Evolutionary conservation across 2,888 invertebrate species (phyloP).

Genomic region (Synanthedon andrenaeformis): DNA sequence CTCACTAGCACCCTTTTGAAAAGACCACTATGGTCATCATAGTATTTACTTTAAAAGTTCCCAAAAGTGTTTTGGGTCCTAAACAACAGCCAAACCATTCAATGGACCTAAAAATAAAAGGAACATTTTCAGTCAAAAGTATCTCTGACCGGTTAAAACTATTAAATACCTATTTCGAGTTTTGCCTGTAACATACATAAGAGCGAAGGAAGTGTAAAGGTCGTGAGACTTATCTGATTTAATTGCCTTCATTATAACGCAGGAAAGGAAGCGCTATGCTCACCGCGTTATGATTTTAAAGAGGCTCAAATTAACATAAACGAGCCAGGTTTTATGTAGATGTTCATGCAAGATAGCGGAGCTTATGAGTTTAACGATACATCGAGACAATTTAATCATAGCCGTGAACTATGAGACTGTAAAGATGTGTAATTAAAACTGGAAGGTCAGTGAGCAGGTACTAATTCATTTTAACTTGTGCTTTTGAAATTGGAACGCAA

Average conservation of each 20-base stretch:
- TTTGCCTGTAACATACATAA: slow-evolving; percentile 3
- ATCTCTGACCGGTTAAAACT: too few relatives aligned
- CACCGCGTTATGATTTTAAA: slow-evolving; percentile 61
- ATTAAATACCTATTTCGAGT: too few relatives aligned
- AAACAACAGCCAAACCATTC: too few relatives aligned
- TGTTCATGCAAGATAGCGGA: slow-evolving; percentile 34
- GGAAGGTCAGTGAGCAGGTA: slow-evolving; percentile 68
- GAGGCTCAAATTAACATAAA: slow-evolving; percentile 54
- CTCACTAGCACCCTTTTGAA: too few relatives aligned
- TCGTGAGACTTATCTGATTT: slow-evolving; percentile 58
- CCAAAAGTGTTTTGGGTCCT: too few relatives aligned
- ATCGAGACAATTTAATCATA: slow-evolving; percentile 59
- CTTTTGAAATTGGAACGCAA: slow-evolving; percentile 57
- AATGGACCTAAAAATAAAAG: too few relatives aligned
- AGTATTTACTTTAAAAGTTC: too few relatives aligned
- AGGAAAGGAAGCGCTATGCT: slow-evolving; percentile 49
- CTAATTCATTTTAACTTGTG: slow-evolving; percentile 56
- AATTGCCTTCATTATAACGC: slow-evolving; percentile 55
- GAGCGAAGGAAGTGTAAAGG: slow-evolving; percentile 60
- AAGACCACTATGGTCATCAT: too few relatives aligned
- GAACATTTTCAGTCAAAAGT: too few relatives aligned
- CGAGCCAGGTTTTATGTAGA: slow-evolving; percentile 37
- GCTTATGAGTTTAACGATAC: slow-evolving; percentile 47
- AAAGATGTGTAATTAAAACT: slow-evolving; percentile 54
- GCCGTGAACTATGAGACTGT: slow-evolving; percentile 66